These are phyloP conservation scores for Centropristis striata DNA, from an alignment of 2,113 vertebrate genomes.

Conservation along the genomic window DNA sequence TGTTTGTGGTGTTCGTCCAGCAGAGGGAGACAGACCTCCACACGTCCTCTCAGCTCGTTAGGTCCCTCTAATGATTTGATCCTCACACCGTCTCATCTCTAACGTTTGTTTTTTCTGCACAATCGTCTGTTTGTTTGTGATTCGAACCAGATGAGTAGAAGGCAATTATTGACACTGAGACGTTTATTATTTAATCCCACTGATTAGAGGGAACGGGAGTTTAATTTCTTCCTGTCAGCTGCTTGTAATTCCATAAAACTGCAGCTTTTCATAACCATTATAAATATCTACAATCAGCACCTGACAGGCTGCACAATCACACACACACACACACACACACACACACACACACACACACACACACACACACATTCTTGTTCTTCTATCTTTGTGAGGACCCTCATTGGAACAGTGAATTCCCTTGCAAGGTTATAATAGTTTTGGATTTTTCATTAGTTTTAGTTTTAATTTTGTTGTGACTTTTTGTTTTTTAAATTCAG, in stretches of 20 bases:
- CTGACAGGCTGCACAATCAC: constrained; percentile 23
- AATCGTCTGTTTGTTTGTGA: constrained; percentile 6
- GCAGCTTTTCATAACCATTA: neutral
- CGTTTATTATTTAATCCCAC: neutral
- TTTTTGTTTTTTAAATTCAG: no score
- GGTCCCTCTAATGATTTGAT: neutral
- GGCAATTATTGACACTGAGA: neutral
- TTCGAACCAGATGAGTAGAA: neutral
- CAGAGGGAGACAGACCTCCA: constrained; percentile 76
- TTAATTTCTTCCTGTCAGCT: neutral
- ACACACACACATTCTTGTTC: no score
- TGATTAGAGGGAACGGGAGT: neutral
- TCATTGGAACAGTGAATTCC: no score
- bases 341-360: no score
- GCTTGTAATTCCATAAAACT: constrained; percentile 3
- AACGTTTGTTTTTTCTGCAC: neutral
- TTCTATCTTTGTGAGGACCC: no score
- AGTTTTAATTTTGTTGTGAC: no score
- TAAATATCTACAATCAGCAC: constrained; percentile 15
- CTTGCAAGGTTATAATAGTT: no score
- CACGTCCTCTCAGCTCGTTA: neutral
- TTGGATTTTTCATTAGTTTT: no score
- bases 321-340: no score
- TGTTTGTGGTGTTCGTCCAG: constrained; percentile 29
- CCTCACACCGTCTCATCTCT: neutral